Conservation (phyloP, 2,113 vertebrate genomes). For the Labeo rohita region DNA sequence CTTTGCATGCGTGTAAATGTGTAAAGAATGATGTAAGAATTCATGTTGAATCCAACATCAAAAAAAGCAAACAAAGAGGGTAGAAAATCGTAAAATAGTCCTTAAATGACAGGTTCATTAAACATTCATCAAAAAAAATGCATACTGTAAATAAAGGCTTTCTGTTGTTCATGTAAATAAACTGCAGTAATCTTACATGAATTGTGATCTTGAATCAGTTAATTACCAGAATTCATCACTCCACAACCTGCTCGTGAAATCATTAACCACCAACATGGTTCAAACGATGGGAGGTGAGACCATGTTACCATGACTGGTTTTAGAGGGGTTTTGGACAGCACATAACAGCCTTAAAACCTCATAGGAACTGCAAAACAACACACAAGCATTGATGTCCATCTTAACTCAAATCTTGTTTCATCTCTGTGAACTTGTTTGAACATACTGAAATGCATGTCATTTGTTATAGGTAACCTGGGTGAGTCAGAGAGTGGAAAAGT, state of each 20-base stretch:
- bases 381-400: neutral
- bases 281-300: neutral
- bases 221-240: too few species aligned
- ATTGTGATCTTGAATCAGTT: too few species aligned
- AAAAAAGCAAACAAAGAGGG: too few species aligned
- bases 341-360: neutral
- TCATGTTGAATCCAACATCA: too few species aligned
- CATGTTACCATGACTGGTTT: neutral
- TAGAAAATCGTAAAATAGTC: too few species aligned
- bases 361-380: neutral
- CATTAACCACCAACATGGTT: neutral
- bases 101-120: too few species aligned
- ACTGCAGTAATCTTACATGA: too few species aligned
- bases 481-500: constrained; percentile 43
- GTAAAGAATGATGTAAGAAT: neutral
- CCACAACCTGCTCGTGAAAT: too few species aligned
- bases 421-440: neutral
- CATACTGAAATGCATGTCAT: neutral
- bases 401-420: neutral
- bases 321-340: neutral
- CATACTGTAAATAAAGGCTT: too few species aligned
- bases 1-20: neutral
- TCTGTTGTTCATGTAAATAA: too few species aligned
- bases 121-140: too few species aligned
- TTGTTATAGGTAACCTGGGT: constrained; percentile 13